phyloP scores from a whole-genome alignment of 1,140 invertebrate species.

The Aphis craccivora region DNA sequence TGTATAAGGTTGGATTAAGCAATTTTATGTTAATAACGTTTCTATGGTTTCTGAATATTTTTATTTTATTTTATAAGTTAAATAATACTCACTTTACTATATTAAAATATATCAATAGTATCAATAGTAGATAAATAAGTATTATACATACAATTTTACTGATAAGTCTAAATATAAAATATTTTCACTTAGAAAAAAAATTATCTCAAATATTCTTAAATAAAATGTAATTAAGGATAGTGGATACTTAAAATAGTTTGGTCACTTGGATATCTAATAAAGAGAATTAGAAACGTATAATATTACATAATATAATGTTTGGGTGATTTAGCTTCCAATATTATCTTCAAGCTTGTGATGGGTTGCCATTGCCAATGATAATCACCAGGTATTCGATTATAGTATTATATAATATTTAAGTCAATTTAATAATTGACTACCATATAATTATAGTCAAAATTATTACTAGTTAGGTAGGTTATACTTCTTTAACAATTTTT shows the following conservation, averaged over 20 bases:
- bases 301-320: neutral
- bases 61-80: neutral
- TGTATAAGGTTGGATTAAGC: too few relatives aligned
- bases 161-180: neutral
- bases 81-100: neutral
- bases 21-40: neutral
- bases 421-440: neutral
- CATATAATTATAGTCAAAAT: neutral
- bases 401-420: neutral
- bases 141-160: neutral
- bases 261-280: neutral
- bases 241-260: neutral
- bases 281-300: neutral
- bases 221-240: neutral
- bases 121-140: neutral
- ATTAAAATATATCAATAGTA: neutral
- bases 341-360: neutral
- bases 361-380: neutral
- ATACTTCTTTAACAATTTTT: neutral
- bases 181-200: neutral
- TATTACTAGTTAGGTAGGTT: neutral
- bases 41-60: neutral
- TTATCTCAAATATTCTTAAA: neutral
- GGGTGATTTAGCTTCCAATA: neutral
- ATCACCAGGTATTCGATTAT: neutral